These are phyloP conservation scores for Gambusia holbrooki DNA, from an alignment of 2,113 vertebrate genomes.

Conservation along the genomic window DNA sequence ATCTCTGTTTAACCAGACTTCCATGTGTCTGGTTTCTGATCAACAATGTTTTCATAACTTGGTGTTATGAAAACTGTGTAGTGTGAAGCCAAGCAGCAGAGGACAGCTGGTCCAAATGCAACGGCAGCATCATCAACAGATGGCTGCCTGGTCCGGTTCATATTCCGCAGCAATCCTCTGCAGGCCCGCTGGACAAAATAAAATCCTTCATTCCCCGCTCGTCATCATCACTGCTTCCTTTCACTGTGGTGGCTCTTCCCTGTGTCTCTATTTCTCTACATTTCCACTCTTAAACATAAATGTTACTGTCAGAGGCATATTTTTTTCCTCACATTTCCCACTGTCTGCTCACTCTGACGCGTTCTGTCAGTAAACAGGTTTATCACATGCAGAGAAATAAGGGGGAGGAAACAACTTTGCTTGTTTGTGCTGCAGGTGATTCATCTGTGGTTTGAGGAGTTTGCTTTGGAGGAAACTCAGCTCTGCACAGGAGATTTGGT, in stretches of 20 bases:
- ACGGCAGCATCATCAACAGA: slow-evolving; percentile 58
- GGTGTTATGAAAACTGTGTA: slow-evolving; percentile 41
- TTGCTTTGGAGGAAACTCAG: slow-evolving; percentile 73
- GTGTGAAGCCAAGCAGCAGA: slow-evolving; percentile 55
- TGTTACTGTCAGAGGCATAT: neutral
- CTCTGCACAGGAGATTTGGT: slow-evolving; percentile 74
- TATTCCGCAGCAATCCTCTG: slow-evolving; percentile 49
- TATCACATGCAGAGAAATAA: slow-evolving; percentile 14
- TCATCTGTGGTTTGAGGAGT: slow-evolving; percentile 80
- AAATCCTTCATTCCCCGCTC: slow-evolving; percentile 38
- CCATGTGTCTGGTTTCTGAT: slow-evolving; percentile 18
- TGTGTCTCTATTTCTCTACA: neutral
- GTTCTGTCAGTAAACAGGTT: neutral
- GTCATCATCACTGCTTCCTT: slow-evolving; percentile 14
- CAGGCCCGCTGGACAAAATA: slow-evolving; percentile 45
- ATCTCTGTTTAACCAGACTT: neutral
- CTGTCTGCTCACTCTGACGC: neutral
- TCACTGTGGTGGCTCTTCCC: slow-evolving; percentile 1
- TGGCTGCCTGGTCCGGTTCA: slow-evolving; percentile 60
- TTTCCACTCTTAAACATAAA: slow-evolving; percentile 7
- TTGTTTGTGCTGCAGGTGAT: slow-evolving; percentile 74
- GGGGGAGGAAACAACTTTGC: slow-evolving; percentile 33
- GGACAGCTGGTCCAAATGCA: slow-evolving; percentile 58
- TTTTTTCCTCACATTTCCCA: slow-evolving; percentile 1
- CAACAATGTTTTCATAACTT: slow-evolving; percentile 24